A percentile compares a stretch with the other conserved stretches of the same genome.
Evolutionary conservation across 2,113 vertebrate species (phyloP).

Genomic region (Xenus cinereus): DNA sequence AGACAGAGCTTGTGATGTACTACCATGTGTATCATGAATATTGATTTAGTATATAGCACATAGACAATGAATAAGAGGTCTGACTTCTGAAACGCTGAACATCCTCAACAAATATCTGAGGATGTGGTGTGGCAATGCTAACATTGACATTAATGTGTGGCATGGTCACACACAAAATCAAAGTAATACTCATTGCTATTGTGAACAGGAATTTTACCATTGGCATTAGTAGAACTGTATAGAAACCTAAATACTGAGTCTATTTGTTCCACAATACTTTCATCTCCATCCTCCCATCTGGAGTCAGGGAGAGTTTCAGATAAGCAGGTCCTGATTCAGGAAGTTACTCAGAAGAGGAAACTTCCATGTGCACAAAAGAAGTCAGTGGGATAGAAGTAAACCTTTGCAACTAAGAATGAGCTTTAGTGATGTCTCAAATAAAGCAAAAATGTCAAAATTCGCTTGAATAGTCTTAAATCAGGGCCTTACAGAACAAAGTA

Average conservation of each 20-base stretch:
- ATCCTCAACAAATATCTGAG: background rate
- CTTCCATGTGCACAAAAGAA: background rate
- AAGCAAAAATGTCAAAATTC: background rate
- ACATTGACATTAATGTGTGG: background rate
- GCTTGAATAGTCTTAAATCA: background rate
- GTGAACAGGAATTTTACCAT: background rate
- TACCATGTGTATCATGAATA: background rate
- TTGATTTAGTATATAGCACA: background rate
- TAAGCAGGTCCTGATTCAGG: background rate
- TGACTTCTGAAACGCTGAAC: background rate
- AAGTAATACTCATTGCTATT: background rate
- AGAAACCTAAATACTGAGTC: background rate
- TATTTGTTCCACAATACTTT: background rate
- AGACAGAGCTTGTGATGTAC: background rate
- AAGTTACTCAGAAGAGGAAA: background rate
- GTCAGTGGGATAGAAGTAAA: background rate
- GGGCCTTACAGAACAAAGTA: background rate
- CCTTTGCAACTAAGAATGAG: background rate
- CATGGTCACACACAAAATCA: background rate
- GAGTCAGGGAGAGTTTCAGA: background rate
- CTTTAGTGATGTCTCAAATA: background rate
- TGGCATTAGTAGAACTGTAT: background rate
- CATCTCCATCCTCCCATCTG: background rate
- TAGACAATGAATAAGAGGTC: background rate
- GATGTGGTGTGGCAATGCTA: background rate